These are phyloP conservation scores for Idaea aversata DNA, from an alignment of 2,888 invertebrate species.

Conservation along the genomic window DNA sequence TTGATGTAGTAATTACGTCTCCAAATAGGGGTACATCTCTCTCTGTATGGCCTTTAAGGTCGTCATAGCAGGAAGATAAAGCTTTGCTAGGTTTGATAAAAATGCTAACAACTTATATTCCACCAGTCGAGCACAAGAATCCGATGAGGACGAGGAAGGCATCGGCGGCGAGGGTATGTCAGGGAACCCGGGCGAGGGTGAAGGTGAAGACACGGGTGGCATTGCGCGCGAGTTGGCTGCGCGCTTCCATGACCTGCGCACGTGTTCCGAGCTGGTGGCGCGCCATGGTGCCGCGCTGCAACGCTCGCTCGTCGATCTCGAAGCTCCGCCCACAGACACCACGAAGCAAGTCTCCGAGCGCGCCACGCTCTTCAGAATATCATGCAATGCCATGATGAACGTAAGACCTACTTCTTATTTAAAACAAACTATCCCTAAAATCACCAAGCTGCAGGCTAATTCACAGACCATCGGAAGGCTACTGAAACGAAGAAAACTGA, in stretches of 20 bases:
- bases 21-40: no score
- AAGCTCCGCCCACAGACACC: constrained; percentile 86
- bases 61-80: no score
- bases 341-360: constrained; percentile 95
- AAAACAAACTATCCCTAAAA: constrained; percentile 3
- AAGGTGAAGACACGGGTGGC: constrained; percentile 79
- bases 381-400: constrained; percentile 98
- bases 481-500: no score
- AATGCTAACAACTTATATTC: constrained; percentile 4
- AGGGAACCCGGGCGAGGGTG: constrained; percentile 76
- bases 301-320: constrained; percentile 88
- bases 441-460: no score
- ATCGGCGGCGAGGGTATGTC: constrained; percentile 68
- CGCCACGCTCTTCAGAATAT: constrained; percentile 96
- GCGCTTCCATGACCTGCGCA: constrained; percentile 92
- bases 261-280: constrained; percentile 93
- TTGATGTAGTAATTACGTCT: no score
- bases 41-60: no score
- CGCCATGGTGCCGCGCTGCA: constrained; percentile 94
- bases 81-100: not conserved
- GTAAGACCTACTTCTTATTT: constrained; percentile 61
- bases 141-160: constrained; percentile 87
- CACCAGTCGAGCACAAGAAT: constrained; percentile 83
- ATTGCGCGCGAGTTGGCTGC: constrained; percentile 86
- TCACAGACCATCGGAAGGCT: no score